Conservation (phyloP, 2,888 invertebrate species). For the Synergus japonicus region DNA sequence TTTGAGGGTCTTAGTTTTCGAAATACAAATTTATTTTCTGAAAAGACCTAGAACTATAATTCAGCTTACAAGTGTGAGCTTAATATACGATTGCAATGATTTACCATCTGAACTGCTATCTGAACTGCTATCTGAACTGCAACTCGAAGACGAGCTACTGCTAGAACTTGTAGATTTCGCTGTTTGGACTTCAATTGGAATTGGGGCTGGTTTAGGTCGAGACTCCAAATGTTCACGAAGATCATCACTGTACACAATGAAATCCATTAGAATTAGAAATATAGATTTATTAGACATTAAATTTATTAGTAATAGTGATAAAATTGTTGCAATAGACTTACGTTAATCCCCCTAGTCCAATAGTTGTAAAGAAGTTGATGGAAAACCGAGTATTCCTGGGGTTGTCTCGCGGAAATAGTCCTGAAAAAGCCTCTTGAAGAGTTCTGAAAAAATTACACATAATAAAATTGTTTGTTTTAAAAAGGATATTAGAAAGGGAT, state of each 20-base stretch:
- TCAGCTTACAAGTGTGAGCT: background rate
- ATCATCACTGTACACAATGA: slow-evolving; percentile 82
- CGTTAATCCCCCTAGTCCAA: slow-evolving; percentile 94
- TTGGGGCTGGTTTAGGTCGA: slow-evolving; percentile 80
- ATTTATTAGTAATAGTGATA: background rate
- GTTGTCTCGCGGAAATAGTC: slow-evolving; percentile 96
- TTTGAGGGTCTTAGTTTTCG: background rate
- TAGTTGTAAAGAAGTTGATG: slow-evolving; percentile 80
- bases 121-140: too few species aligned
- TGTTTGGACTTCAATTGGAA: slow-evolving; percentile 42
- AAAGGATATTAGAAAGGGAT: background rate
- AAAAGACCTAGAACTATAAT: background rate
- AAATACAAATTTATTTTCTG: background rate
- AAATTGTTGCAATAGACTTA: slow-evolving; percentile 72
- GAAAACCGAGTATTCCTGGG: slow-evolving; percentile 98
- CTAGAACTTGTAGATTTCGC: slow-evolving; percentile 61
- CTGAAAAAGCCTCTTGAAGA: slow-evolving; percentile 90
- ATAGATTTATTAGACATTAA: background rate
- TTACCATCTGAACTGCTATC: slow-evolving; percentile 41
- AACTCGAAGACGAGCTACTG: slow-evolving; percentile 52
- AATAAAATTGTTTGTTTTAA: background rate
- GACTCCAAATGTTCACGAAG: slow-evolving; percentile 91
- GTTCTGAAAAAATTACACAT: slow-evolving; percentile 82
- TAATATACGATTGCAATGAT: background rate
- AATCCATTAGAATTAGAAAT: slow-evolving; percentile 38